These are phyloP conservation scores for Megaceryle torquata DNA, from an alignment of 2,113 vertebrate species.

Conservation along the genomic window DNA sequence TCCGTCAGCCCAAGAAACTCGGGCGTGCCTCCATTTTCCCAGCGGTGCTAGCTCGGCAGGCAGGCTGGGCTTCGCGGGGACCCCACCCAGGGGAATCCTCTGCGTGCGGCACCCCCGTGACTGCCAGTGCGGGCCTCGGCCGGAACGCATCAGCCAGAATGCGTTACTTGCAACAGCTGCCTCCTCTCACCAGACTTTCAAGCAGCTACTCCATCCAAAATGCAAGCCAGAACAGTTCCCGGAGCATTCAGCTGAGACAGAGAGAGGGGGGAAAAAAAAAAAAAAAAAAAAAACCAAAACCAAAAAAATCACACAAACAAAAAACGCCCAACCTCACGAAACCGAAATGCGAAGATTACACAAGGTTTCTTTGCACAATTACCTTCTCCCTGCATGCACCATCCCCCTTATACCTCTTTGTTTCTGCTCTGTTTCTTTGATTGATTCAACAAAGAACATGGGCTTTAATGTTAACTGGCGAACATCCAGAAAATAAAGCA, in stretches of 20 bases:
- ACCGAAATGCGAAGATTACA: constrained; percentile 6
- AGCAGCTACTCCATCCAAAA: not conserved
- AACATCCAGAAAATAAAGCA: not conserved
- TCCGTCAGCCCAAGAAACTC: not conserved
- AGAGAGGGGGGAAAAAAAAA: too few relatives aligned
- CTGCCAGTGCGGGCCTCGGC: not conserved
- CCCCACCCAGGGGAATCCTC: not conserved
- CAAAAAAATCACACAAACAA: not conserved
- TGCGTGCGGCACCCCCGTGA: not conserved
- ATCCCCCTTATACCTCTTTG: not conserved
- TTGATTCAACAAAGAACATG: not conserved
- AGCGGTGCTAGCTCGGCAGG: not conserved
- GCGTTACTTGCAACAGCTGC: not conserved
- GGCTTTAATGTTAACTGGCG: not conserved
- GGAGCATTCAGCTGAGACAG: not conserved
- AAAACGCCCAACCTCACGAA: not conserved
- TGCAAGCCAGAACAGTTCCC: not conserved
- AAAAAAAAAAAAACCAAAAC: too few relatives aligned
- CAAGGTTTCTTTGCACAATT: not conserved
- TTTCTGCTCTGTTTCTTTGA: not conserved
- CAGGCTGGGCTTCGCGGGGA: not conserved
- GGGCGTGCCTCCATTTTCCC: not conserved
- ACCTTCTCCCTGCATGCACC: not conserved
- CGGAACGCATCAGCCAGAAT: not conserved
- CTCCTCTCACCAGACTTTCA: not conserved